Conservation (phyloP, 2,888 invertebrate genomes). For the Plemyria rubiginata region DNA sequence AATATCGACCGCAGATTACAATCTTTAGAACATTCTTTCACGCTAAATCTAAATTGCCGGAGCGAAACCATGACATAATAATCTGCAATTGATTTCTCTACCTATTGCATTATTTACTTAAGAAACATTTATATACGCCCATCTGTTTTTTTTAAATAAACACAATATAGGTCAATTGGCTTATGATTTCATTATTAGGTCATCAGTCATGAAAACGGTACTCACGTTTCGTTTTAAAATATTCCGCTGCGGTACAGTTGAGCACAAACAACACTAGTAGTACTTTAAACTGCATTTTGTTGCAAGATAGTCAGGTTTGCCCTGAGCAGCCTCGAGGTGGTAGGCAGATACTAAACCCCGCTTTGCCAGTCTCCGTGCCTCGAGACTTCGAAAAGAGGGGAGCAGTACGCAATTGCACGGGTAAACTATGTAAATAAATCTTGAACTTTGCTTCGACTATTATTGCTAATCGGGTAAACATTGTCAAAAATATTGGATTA, state of each 20-base stretch:
- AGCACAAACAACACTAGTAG: conserved; percentile 73
- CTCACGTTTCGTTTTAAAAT: conserved; percentile 80
- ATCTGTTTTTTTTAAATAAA: conserved; percentile 46
- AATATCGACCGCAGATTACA: not conserved
- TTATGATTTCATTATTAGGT: conserved; percentile 12
- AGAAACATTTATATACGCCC: not conserved
- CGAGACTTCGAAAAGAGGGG: conserved; percentile 67
- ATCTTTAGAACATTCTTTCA: conserved; percentile 2
- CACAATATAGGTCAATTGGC: conserved; percentile 29
- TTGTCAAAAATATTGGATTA: conserved; percentile 38
- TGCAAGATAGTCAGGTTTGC: conserved; percentile 52
- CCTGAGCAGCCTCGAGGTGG: conserved; percentile 68
- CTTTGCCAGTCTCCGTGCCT: conserved; percentile 56
- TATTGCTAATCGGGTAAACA: conserved; percentile 53
- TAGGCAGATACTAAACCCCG: conserved; percentile 66
- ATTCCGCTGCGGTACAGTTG: conserved; percentile 63
- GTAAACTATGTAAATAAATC: conserved; percentile 77
- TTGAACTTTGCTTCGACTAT: conserved; percentile 67
- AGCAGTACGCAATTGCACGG: conserved; percentile 75
- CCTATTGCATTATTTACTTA: conserved; percentile 2
- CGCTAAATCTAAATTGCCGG: conserved; percentile 2
- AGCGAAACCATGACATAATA: conserved; percentile 26
- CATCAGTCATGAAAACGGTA: conserved; percentile 41
- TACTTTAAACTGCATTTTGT: conserved; percentile 73
- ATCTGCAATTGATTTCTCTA: conserved; percentile 17